phyloP scores from a whole-genome alignment of 2,113 vertebrate species.

The Aix galericulata region DNA sequence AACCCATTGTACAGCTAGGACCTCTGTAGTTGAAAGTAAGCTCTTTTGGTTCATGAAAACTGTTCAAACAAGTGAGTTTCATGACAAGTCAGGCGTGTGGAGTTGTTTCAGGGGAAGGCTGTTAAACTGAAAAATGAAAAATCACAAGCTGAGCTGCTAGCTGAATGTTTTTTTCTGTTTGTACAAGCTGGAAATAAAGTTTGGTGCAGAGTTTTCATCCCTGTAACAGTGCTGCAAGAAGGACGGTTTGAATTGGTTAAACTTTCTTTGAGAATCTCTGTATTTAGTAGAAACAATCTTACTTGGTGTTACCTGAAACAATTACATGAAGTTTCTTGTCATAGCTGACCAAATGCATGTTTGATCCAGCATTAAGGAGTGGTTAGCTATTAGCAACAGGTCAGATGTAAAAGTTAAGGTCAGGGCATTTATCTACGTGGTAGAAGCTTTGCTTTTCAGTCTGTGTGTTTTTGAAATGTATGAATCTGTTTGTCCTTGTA shows the following conservation, averaged over 20 bases:
- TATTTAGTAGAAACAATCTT: not conserved
- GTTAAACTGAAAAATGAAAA: not conserved
- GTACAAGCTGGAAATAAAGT: not conserved
- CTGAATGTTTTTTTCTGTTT: not conserved
- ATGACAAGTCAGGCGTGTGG: not conserved
- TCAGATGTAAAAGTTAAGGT: not conserved
- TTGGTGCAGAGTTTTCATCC: not conserved
- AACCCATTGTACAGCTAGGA: not conserved
- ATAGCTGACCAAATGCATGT: not conserved
- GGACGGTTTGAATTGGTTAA: not conserved
- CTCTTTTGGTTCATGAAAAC: not conserved
- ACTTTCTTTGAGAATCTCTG: not conserved
- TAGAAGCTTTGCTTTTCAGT: not conserved
- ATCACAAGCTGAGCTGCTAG: not conserved
- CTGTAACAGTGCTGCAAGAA: not conserved
- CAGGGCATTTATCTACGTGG: not conserved
- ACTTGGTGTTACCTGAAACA: not conserved
- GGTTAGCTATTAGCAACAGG: not conserved
- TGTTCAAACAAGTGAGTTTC: not conserved
- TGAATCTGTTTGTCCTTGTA: not conserved
- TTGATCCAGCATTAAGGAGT: not conserved
- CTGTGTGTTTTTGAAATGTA: not conserved
- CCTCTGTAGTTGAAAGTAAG: not conserved
- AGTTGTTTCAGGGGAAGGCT: not conserved
- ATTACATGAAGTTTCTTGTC: not conserved